phyloP scores from a whole-genome alignment of 2,797 vertebrate genomes.

The Lagorchestes hirsutus region DNA sequence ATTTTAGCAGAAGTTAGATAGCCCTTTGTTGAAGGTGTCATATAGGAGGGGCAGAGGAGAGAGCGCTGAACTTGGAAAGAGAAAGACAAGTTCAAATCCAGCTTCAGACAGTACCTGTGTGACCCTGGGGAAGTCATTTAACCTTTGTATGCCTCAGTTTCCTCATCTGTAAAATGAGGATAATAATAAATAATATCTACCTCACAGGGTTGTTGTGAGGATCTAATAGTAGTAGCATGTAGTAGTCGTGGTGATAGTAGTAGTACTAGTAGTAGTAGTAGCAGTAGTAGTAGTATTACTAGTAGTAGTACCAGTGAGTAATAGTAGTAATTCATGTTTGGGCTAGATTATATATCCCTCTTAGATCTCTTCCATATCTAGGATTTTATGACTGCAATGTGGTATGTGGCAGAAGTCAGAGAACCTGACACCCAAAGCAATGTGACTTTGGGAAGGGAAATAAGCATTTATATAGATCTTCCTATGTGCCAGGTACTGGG shows the following conservation, averaged over 20 bases:
- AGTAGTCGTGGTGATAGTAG: too few relatives aligned
- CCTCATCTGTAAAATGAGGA: neutral
- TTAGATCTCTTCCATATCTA: neutral
- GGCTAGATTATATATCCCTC: neutral
- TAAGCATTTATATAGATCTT: neutral
- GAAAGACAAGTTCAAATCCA: neutral
- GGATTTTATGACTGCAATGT: neutral
- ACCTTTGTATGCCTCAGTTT: neutral
- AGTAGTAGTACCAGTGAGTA: neutral
- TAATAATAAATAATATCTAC: neutral
- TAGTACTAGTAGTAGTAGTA: too few relatives aligned
- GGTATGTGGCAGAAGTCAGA: neutral
- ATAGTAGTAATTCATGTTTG: neutral
- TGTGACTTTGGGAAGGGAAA: neutral
- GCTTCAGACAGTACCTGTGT: neutral
- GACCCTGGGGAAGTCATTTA: neutral
- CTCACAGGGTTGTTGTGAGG: neutral
- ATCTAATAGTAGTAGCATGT: neutral
- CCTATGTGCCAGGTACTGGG: neutral
- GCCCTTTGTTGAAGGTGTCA: neutral
- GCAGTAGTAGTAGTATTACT: too few relatives aligned
- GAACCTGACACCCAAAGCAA: neutral
- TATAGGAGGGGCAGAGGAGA: neutral
- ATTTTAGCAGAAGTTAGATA: neutral
- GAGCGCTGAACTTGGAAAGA: neutral